These are phyloP conservation scores for Spinibarbus caldwelli DNA, from an alignment of 2,797 vertebrate species.

Conservation along the genomic window DNA sequence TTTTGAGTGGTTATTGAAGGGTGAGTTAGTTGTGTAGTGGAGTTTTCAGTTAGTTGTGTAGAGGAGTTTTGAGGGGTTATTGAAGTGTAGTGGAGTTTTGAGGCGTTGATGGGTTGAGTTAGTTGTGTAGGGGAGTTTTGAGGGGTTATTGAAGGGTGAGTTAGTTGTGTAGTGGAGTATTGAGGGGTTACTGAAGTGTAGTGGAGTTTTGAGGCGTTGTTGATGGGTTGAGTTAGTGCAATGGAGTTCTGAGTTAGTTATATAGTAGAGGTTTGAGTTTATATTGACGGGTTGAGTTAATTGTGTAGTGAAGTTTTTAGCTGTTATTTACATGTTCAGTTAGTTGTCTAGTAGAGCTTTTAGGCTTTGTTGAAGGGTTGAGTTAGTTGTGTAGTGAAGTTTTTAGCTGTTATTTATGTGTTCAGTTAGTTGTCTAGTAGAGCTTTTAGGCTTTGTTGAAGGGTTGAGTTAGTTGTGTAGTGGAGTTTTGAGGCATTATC, in stretches of 20 bases:
- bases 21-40: not conserved
- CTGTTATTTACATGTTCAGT: too few relatives aligned
- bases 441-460: not conserved
- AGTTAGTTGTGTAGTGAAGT: not conserved
- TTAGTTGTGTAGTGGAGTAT: not conserved
- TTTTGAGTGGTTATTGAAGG: not conserved
- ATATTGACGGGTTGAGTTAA: too few relatives aligned
- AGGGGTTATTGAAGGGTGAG: not conserved
- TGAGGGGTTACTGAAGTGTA: not conserved
- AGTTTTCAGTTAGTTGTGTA: not conserved
- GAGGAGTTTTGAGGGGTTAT: too few relatives aligned
- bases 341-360: too few relatives aligned
- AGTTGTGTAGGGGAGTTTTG: not conserved
- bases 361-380: not conserved
- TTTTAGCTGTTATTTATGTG: fast-evolving
- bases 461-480: not conserved
- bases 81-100: not conserved
- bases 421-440: not conserved
- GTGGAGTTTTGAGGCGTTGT: fast-evolving
- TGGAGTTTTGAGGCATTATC: not conserved
- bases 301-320: too few relatives aligned
- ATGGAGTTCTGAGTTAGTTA: too few relatives aligned
- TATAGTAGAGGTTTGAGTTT: too few relatives aligned
- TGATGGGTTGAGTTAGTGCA: not conserved
- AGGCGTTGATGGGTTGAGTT: not conserved